Conservation (phyloP, 2,888 invertebrate species). For the Lordiphosa andalusiaca region DNA sequence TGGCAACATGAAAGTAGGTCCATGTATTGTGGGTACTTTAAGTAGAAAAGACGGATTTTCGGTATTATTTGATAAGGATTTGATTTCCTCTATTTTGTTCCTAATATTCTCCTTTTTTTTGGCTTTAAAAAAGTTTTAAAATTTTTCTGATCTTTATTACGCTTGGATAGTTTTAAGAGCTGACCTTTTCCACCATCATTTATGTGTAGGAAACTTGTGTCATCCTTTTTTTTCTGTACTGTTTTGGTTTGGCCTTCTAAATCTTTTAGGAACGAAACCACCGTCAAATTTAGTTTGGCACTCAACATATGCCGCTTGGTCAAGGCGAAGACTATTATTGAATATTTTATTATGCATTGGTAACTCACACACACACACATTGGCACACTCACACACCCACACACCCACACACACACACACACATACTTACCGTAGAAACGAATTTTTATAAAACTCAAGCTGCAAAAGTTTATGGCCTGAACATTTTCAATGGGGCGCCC, state of each 20-base stretch:
- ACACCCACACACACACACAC: conserved; percentile 1
- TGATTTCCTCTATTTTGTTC: no score
- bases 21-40: no score
- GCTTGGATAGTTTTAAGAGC: no score
- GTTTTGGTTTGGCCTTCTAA: conserved; percentile 8
- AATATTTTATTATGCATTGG: conserved; percentile 57
- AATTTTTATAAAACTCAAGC: conserved; percentile 40
- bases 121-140: no score
- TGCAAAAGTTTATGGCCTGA: conserved; percentile 51
- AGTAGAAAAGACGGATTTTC: no score
- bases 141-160: no score
- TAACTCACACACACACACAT: conserved; percentile 8
- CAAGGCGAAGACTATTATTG: conserved; percentile 68
- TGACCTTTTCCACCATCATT: no score
- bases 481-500: conserved; percentile 57
- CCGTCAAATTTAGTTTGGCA: conserved; percentile 36
- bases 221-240: no score
- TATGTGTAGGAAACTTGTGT: no score
- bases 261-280: conserved; percentile 16
- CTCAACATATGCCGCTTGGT: conserved; percentile 66
- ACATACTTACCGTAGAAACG: not conserved
- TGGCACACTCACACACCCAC: not conserved
- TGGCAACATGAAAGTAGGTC: no score
- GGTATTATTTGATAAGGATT: no score
- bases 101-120: no score